Percentiles rank a stretch among this genome's conserved stretches.
Conservation (phyloP, 2,888 invertebrate species). For the Fissipunctia ypsillon region DNA sequence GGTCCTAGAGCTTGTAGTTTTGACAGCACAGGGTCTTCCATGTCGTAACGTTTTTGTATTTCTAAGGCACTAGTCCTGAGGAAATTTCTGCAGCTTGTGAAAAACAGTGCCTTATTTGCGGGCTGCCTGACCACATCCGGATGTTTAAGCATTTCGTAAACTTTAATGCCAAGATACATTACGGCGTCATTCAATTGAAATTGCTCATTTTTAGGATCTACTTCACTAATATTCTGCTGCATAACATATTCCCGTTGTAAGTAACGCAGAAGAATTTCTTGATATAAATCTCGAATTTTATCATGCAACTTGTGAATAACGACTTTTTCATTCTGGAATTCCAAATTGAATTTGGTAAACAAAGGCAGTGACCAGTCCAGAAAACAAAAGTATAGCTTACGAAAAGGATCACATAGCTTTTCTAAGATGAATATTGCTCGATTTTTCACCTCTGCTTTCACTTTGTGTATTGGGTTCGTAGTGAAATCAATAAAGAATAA, state of each 20-base stretch:
- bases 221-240: too few species aligned
- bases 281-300: slow-evolving; percentile 26
- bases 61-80: slow-evolving; percentile 44
- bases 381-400: slow-evolving; percentile 34
- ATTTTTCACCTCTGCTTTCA: slow-evolving; percentile 26
- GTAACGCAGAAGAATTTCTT: neutral
- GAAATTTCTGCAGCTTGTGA: slow-evolving; percentile 54
- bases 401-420: slow-evolving; percentile 36
- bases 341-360: slow-evolving; percentile 43
- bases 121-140: slow-evolving; percentile 50
- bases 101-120: slow-evolving; percentile 47
- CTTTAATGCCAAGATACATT: slow-evolving; percentile 47
- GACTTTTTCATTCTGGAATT: slow-evolving; percentile 30
- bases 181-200: slow-evolving; percentile 22
- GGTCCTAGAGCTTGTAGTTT: slow-evolving; percentile 45
- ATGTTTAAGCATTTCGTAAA: slow-evolving; percentile 48
- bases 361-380: slow-evolving; percentile 39
- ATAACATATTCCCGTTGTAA: too few species aligned
- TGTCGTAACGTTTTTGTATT: slow-evolving; percentile 50
- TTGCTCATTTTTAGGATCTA: slow-evolving; percentile 21
- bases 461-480: slow-evolving; percentile 32
- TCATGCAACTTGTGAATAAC: slow-evolving; percentile 48
- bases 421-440: slow-evolving; percentile 32
- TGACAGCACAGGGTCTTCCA: slow-evolving; percentile 53
- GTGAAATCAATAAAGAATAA: slow-evolving; percentile 39